These are phyloP conservation scores for Centropristis striata DNA, from an alignment of 2,113 vertebrate species.

Conservation along the genomic window DNA sequence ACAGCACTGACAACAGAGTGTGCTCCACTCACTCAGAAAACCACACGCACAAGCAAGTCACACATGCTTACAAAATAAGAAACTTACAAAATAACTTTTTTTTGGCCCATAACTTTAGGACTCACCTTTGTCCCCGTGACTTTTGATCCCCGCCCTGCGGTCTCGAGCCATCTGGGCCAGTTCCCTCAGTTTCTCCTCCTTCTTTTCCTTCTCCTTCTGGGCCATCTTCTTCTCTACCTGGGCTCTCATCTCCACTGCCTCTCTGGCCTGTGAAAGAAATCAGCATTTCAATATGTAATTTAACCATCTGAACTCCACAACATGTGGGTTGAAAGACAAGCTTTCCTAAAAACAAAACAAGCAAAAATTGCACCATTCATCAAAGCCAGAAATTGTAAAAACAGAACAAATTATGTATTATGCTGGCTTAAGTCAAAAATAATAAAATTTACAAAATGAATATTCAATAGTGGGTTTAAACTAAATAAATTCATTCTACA, in stretches of 20 bases:
- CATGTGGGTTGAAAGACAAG: too few relatives aligned
- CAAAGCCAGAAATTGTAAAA: too few relatives aligned
- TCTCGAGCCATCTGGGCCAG: constrained; percentile 97
- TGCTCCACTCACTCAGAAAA: constrained; percentile 7
- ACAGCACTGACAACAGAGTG: constrained; percentile 14
- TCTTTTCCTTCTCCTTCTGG: constrained; percentile 99
- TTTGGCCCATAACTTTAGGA: neutral
- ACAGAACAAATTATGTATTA: too few relatives aligned
- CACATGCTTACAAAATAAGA: neutral
- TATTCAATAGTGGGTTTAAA: too few relatives aligned
- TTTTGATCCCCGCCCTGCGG: constrained; percentile 97
- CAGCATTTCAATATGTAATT: neutral
- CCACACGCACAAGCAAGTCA: neutral
- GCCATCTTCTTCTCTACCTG: constrained; percentile 99
- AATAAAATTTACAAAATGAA: too few relatives aligned
- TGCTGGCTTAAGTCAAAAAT: too few relatives aligned
- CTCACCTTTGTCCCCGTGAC: constrained; percentile 95
- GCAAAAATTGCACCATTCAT: too few relatives aligned
- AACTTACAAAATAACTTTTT: too few relatives aligned
- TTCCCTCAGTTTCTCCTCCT: constrained; percentile 97
- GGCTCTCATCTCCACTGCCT: constrained; percentile 98
- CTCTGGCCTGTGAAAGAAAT: constrained; percentile 88
- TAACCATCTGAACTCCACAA: too few relatives aligned
- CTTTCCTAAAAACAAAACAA: too few relatives aligned
- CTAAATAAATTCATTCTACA: too few relatives aligned